Base-by-base conservation (phyloP, 64 coral and sea anemone genomes). In the Stylophora pistillata region DNA sequence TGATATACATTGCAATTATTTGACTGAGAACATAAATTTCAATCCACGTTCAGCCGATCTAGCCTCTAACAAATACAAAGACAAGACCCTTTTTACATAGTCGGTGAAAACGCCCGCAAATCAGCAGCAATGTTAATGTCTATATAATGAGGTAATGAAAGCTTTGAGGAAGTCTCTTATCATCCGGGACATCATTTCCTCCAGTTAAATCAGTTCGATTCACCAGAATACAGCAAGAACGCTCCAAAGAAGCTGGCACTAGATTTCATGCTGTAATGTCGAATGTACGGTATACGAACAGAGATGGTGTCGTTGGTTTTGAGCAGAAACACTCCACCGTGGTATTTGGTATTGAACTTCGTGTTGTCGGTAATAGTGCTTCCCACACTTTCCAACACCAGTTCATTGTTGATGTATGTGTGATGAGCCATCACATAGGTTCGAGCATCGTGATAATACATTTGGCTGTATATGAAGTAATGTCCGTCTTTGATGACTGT, bases 391-490 rank as follows among this genome's bases (percentile, higher is more conserved):
- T 92, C 87, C 91, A 96, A 18, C 21, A 96, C 81, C n/a, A 28
- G 83, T 3, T 77, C 37, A 10, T 83, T 20, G 62, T 96, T 96
- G 74, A 96, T 73, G 73, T 71, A 96, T 41, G 95, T 96, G 11
- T 74, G 79, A 20, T 96, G 95, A 18, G 87, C 95, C 78, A 90
- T 89, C 1, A 74, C 27, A 12, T 13, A 12, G 27, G 74, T 65
- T 10, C 30, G 72, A 4, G 60, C 76, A 58, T 96, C 83, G 72
- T 87, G 89, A 85, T 95, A 95, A 74, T 90, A 93, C 76, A 97
- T 86, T 92, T 97, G 95, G 53, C 86, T 92, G 87, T 97, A 97
- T 41, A 97, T 87, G 88, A 90, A 86, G 85, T 97, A 93, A 32
- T 73, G 77, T 1, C 95, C 95, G 2, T 91, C 62, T 21, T 6